Evolutionary conservation across 2,797 vertebrate species (phyloP).

Genomic region (Paedocypris micromegethes): DNA sequence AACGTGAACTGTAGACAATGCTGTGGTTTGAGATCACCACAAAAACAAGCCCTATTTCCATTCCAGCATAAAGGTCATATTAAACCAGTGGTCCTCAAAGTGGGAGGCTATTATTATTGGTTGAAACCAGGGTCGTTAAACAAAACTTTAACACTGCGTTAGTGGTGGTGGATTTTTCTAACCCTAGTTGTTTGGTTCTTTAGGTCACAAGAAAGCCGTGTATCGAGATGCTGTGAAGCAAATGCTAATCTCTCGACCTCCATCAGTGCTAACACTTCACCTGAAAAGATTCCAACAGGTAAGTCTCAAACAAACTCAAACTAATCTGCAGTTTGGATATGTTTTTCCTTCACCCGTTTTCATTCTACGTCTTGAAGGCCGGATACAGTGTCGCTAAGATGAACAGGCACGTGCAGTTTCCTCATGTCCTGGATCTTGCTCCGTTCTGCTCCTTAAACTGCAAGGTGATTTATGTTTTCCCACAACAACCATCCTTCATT

Average conservation of each 20-base stretch:
- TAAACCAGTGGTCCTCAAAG: too few relatives aligned
- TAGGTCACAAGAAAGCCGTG: constrained; percentile 77
- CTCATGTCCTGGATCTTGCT: constrained; percentile 86
- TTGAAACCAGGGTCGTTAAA: too few relatives aligned
- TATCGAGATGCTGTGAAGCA: constrained; percentile 95
- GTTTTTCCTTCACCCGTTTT: background rate
- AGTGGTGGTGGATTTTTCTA: background rate
- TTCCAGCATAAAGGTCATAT: too few relatives aligned
- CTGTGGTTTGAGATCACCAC: too few relatives aligned
- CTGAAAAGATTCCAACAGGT: constrained; percentile 97
- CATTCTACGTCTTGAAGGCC: constrained; percentile 63
- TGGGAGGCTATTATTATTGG: too few relatives aligned
- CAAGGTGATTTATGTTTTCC: constrained; percentile 72
- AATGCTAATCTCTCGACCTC: constrained; percentile 87
- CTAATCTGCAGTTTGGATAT: background rate
- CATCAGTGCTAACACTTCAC: constrained; percentile 90
- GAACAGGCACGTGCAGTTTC: constrained; percentile 88
- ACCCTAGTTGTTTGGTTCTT: constrained; percentile 5
- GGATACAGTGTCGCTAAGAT: constrained; percentile 89
- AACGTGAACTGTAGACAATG: background rate
- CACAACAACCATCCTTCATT: background rate
- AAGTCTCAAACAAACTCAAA: constrained; percentile 13
- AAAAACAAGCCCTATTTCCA: too few relatives aligned
- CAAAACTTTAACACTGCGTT: too few relatives aligned
- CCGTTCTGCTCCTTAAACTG: constrained; percentile 87